Evolutionary conservation across 2,797 vertebrate genomes (phyloP).

Genomic region (Melanotaenia maccullochi): DNA sequence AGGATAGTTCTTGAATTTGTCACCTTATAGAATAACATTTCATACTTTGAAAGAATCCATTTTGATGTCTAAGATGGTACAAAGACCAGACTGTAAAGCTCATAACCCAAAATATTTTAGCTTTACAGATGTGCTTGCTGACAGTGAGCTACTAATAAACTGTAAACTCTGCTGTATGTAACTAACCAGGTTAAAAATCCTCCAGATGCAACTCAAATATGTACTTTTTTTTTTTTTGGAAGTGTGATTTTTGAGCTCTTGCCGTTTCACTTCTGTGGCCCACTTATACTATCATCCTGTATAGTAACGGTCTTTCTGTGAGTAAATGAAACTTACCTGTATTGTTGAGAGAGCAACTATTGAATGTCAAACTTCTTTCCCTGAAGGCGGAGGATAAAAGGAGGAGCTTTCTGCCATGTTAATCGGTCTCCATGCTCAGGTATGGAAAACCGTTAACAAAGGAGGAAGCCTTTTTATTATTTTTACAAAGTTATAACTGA

Average conservation of each 20-base stretch:
- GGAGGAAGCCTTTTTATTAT: constrained; percentile 7
- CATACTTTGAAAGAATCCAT: constrained; percentile 7
- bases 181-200: constrained; percentile 16
- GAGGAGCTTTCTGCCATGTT: constrained; percentile 14
- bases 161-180: constrained; percentile 15
- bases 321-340: constrained; percentile 21
- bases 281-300: constrained; percentile 30
- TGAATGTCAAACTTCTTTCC: constrained; percentile 39
- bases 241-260: constrained; percentile 30
- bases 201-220: constrained; percentile 10
- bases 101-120: constrained; percentile 18
- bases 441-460: constrained; percentile 13
- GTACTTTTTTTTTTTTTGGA: constrained; percentile 22
- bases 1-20: neutral
- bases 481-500: constrained; percentile 57
- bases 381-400: constrained; percentile 38
- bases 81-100: constrained; percentile 5
- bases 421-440: constrained; percentile 19
- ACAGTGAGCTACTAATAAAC: constrained; percentile 28
- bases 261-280: constrained; percentile 44
- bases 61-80: constrained; percentile 4
- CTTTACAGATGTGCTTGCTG: constrained; percentile 25
- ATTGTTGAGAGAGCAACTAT: constrained; percentile 8
- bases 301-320: constrained; percentile 26
- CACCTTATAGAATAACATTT: constrained; percentile 21